These are phyloP conservation scores for Cebidichthys violaceus DNA, from an alignment of 2,113 vertebrate genomes.

Conservation along the genomic window DNA sequence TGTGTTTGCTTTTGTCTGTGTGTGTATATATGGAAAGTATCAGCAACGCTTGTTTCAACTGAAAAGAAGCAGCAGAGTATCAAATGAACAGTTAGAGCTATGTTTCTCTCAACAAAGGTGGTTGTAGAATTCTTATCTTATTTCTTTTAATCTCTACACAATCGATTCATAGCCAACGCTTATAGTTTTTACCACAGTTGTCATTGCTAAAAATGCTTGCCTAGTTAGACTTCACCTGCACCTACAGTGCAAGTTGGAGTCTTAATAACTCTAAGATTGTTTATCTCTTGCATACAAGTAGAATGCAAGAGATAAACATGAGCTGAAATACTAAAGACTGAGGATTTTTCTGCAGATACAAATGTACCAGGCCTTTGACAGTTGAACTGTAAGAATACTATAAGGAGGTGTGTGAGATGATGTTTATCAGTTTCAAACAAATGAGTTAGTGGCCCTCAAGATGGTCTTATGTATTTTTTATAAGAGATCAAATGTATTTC, in stretches of 20 bases:
- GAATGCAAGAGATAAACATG: not conserved
- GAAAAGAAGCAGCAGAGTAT: not conserved
- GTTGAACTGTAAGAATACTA: not conserved
- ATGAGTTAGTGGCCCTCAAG: not conserved
- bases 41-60: slow-evolving; percentile 1
- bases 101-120: not conserved
- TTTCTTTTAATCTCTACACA: not conserved
- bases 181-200: not conserved
- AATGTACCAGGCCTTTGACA: not conserved
- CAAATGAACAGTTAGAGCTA: not conserved
- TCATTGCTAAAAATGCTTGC: not conserved
- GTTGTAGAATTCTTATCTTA: not conserved
- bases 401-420: not conserved
- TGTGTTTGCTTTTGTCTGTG: not conserved
- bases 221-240: not conserved
- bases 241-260: not conserved
- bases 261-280: not conserved
- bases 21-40: slow-evolving; percentile 48
- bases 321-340: not conserved
- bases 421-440: not conserved
- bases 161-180: not conserved
- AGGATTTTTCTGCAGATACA: not conserved
- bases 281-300: no score
- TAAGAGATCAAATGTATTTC: not conserved
- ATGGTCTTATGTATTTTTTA: not conserved